Evolutionary conservation across 2,797 vertebrate species (phyloP).

Genomic region (Enteromius viviparus): DNA sequence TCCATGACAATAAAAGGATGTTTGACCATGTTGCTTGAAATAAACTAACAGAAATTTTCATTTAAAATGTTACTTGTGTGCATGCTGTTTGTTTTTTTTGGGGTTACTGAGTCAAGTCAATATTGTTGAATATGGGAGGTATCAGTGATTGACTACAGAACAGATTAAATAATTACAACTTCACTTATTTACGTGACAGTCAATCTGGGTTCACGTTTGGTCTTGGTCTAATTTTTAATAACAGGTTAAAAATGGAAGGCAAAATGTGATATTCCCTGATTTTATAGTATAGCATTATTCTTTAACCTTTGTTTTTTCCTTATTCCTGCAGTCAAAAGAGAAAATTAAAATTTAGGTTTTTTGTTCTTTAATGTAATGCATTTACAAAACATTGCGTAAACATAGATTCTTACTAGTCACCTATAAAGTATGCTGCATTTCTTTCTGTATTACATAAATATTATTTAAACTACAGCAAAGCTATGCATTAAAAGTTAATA

Average conservation of each 20-base stretch:
- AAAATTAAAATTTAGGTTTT: background rate
- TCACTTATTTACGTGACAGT: background rate
- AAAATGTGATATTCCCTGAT: background rate
- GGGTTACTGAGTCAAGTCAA: background rate
- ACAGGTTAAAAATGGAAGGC: background rate
- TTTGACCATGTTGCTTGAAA: constrained; percentile 30
- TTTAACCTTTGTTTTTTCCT: background rate
- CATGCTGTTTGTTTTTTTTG: background rate
- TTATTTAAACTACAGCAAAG: too few species aligned
- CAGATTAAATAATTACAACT: background rate
- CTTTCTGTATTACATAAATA: too few species aligned
- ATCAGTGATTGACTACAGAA: background rate
- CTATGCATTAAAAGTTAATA: too few species aligned
- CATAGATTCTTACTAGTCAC: background rate
- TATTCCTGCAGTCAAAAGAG: background rate
- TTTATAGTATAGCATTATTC: background rate
- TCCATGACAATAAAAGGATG: constrained; percentile 12
- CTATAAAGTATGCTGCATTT: background rate
- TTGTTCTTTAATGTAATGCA: background rate
- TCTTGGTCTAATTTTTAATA: background rate
- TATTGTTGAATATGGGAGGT: background rate
- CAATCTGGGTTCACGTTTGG: background rate
- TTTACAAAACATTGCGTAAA: background rate
- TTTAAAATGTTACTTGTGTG: constrained; percentile 5
- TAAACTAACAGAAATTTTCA: constrained; percentile 32